Base-by-base conservation (phyloP, 2,888 invertebrate species). In the Drosophila meridiana region DNA sequence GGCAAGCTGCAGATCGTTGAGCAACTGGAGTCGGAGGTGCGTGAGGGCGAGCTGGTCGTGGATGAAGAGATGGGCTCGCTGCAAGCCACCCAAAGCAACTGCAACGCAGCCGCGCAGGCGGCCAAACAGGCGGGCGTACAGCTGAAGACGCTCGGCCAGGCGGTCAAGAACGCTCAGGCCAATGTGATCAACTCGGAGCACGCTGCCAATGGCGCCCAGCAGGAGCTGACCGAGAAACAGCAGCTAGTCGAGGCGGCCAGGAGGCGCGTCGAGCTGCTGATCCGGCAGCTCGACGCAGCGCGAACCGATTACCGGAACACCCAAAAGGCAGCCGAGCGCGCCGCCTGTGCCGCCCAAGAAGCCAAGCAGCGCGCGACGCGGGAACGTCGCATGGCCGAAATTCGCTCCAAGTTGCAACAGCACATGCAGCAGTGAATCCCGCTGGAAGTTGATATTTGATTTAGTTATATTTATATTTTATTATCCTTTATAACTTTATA, bases 1-100 rank as follows among this genome's bases (percentile, higher is more conserved):
- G 96, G 96, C 0, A 96, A 96, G 78, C 95, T 95, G 85, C 95
- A 95, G 28, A 94, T 96, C 28, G 95, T 96, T 0, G 95, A 95
- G 73, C 95, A 96, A 83, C 93, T 96, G 3, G 95, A 96, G 79
- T 95, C 95, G 76, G 95, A 96, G 90, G 94, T 96, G 6, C 95
- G 95, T 56, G 96, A 96, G 87, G 95, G 96, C 0, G 95, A 95
- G 64, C 93, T 94, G 0, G 95, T 95, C 2, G 95, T 95, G 0
- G 94, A 94, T 38, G 95, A 95, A 90, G 95, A 96, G 89, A 94
- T 94, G 0, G 93, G 94, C 0, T 95, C 95, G 0, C 92, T 96
- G 5, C 95, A 95, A 75, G 94, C 95, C 76, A 94, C 95, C 8
- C 95, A 96, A 81, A 93, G 94, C n/a, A 95, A 95, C 68, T 95